phyloP scores from a whole-genome alignment of 2,113 vertebrate species.

The Myodes glareolus region DNA sequence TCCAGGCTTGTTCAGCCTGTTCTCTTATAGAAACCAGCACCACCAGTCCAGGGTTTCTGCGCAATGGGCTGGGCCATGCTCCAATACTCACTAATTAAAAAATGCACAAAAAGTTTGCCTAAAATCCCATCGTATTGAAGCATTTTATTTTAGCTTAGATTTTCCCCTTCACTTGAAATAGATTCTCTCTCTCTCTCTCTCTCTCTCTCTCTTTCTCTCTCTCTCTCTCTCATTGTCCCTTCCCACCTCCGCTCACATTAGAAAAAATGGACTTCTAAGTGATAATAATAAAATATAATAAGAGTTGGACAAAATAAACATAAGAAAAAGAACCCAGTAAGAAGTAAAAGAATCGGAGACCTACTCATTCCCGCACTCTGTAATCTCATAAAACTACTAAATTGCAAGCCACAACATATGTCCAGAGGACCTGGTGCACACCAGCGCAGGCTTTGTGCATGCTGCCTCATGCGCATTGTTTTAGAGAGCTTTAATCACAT shows the following conservation, averaged over 20 bases:
- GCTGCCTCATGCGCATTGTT: not conserved
- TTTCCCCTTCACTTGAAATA: not conserved
- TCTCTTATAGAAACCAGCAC: not conserved
- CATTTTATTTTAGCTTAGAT: not conserved
- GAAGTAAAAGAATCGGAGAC: not conserved
- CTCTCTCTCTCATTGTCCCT: no score
- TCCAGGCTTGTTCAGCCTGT: not conserved
- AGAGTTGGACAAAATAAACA: not conserved
- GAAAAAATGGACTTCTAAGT: not conserved
- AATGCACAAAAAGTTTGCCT: not conserved
- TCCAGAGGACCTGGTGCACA: not conserved
- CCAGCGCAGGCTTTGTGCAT: not conserved
- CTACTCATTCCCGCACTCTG: not conserved
- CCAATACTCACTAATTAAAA: not conserved
- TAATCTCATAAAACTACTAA: not conserved
- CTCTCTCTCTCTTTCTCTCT: no score
- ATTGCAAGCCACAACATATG: not conserved
- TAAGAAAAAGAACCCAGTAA: not conserved
- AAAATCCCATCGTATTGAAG: not conserved
- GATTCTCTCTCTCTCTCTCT: no score
- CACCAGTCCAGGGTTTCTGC: not conserved
- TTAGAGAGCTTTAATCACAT: not conserved
- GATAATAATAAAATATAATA: not conserved
- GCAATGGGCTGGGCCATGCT: not conserved
- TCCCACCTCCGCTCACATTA: not conserved